Base-by-base conservation (phyloP, 2,797 vertebrate species). In the Scyliorhinus canicula region DNA sequence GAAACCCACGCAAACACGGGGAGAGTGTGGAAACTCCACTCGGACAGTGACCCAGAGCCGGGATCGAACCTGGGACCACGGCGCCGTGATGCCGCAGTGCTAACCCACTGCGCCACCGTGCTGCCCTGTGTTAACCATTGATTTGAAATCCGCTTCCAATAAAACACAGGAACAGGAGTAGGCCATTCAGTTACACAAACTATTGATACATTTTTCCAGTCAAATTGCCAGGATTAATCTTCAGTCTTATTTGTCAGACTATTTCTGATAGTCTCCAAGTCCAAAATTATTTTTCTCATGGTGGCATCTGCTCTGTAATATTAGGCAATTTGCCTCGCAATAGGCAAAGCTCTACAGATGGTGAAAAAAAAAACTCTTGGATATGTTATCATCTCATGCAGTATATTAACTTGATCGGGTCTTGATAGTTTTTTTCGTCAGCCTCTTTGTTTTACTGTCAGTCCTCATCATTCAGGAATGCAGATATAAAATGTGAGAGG, bases 361-460 rank as follows among this genome's bases (percentile, higher is more conserved):
- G 40, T 91, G 88, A 65, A 65, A 91, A 91, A 44, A 91, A 44
- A 91, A n/a, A 40, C 19, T 40, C 88, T 65, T 91, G 57, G n/a
- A 63, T 91, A 91, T 21, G 55, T 40, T 40, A 90, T 60, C 55
- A 60, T 44, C 60, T 91, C 88, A 91, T 91, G 57, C 60, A 91
- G 60, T 91, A 19, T 63, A 65, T 44, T 88, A 57, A 31, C 28
- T 57, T 40, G 31, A n/a, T 60, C 60, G 65, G 57, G 19, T 40
- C n/a, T 40, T 65, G 60, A 60, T 65, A 26, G 16, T 24, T 91
- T 63, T 65, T 88, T 26, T 9, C 24, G 7, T 91, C 19, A 44
- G n/a, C 88, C n/a, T 91, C 55, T 88, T 31, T 50, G 19, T 88
- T 57, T 88, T 31, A 57, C 28, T 60, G n/a, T 65, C 57, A 7